Conservation (phyloP, 1,140 invertebrate genomes). For the Aphelinus atriplicis region DNA sequence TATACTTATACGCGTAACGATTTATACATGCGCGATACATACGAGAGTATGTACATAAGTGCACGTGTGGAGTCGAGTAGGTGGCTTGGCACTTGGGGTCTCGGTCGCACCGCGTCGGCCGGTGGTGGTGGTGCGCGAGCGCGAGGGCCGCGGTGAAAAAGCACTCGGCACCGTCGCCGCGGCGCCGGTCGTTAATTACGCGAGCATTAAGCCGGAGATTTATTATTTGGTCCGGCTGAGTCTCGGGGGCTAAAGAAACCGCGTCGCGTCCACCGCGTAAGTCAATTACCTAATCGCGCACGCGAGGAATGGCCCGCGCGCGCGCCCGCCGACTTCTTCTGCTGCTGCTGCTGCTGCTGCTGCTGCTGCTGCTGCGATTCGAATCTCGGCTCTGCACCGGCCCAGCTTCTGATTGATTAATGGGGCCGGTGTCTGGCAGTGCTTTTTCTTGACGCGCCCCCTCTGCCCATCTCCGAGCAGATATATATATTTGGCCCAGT, state of each 20-base stretch:
- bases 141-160: conserved; percentile 6
- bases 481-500: no score
- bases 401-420: neutral
- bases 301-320: neutral
- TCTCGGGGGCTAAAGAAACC: neutral
- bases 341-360: neutral
- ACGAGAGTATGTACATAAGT: no score
- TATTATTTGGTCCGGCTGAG: conserved; percentile 9
- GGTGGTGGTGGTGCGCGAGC: no score
- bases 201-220: conserved; percentile 28
- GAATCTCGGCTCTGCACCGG: no score
- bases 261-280: neutral
- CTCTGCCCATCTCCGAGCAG: neutral
- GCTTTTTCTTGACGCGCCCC: neutral
- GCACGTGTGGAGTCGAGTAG: no score
- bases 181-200: conserved; percentile 31
- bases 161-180: neutral
- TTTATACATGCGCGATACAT: no score
- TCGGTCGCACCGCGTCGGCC: no score
- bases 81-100: no score
- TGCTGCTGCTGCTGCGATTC: neutral
- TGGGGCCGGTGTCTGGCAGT: neutral
- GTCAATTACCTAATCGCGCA: conserved; percentile 30
- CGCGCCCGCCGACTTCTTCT: neutral
- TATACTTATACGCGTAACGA: no score